Evolutionary conservation across 2,113 vertebrate genomes (phyloP), one percentile per base, ranked within the genome.

Genomic region (Forbesichthys papilliferus): DNA sequence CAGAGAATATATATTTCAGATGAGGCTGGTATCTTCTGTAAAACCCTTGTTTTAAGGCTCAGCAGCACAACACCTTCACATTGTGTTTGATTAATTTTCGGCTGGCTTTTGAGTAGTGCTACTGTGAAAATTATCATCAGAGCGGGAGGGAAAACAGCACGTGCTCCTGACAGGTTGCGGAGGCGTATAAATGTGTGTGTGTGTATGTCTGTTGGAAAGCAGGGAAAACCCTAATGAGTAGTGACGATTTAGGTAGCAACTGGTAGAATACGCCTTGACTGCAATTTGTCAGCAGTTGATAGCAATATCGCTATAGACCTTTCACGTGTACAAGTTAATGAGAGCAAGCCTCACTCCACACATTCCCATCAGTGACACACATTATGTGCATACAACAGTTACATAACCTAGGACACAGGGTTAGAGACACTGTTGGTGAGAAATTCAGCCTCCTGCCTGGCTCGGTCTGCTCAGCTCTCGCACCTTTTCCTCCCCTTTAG

Each of bases 231-330:
- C 83, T 75, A 78, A 86, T 66, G 57, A 75, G 58, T 67, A 53
- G 69, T 85, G 79, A 82, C 84, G 81, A 85, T 83, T 83, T 70
- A 0, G 6, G 9, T 57, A 56, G 84, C 77, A 81, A 81, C 55
- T 48, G 64, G 66, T 5, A 0, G 46, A 76, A 52, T 4, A 52
- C 11, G 3, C 3, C 6, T 10, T 10, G 7, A 42, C 4, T 42
- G 36, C 7, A 8, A 42, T 42, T 42, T 47, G 53, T 77, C 62
- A 52, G n/a, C 3, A 3, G 49, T 57, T 74, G 27, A 65, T 11
- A 1, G 16, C 36, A 42, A 42, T 42, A 42, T 42, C 7, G 36
- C 36, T 42, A 42, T 42, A 42, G 36, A 42, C 4, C 36, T 42
- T 42, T 27, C 27, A 27, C 27, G 27, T 27, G 27, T 27, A 27